Base-by-base conservation (phyloP, 2,113 vertebrate genomes). In the Erythrolamprus reginae region DNA sequence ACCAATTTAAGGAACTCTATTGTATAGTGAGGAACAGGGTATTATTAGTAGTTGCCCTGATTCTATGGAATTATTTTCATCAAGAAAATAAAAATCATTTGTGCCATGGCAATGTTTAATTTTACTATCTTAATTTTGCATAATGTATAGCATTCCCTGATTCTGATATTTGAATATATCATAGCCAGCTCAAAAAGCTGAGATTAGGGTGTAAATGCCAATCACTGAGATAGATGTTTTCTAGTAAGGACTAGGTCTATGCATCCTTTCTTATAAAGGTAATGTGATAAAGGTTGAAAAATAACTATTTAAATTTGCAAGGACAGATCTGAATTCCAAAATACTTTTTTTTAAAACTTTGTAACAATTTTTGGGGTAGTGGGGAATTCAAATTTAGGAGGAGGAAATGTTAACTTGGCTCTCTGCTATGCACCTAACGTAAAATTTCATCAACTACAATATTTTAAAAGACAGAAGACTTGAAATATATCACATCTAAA, bases 401-500 rank as follows among this genome's bases (percentile, higher is more conserved):
- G 58, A 89, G 94, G 65, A 94, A 94, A 93, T 47, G 19, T 47
- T 15, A 90, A 92, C 87, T 93, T 94, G 91, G 94, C 95, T 95
- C 93, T 95, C 95, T 92, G 94, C 94, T 94, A 92, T 93, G 94
- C 95, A 94, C 96, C 93, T 96, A 96, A 96, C 94, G 95, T 94
- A 96, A 96, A 97, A 97, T 97, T 95, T 96, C 96, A 97, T 96
- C 96, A 96, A 94, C 93, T 93, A 95, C 97, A 96, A 94, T 96
- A 96, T 96, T 97, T 95, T 95, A 56, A 90, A 94, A 94, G 96
- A 96, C 96, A 97, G 97, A 97, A 95, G 96, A 95, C 94, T 94
- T 98, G 98, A 99, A 98, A 98, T 98, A 98, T 98, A 99, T 99
- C 98, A 98, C 98, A 98, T 98, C 98, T 97, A 98, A 98, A 98